Base-by-base conservation (phyloP, 2,797 vertebrate species). In the Nasua narica region DNA sequence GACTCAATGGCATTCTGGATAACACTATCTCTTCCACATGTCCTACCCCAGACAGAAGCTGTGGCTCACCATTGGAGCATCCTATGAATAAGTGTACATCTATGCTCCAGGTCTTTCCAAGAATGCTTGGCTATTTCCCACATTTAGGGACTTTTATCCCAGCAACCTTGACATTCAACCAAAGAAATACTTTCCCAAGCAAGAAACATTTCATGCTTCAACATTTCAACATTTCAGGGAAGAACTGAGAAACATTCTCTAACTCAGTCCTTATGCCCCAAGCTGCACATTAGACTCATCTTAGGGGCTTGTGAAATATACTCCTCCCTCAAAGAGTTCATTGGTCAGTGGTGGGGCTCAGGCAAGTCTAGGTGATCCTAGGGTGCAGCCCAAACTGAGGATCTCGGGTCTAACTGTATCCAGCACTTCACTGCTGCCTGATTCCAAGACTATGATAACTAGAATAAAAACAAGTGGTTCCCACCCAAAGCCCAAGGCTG, bases 131-230 rank as follows among this genome's bases (percentile, higher is more conserved):
- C 60, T 93, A 5, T 83, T 96, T 91, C 91, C 58, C 60, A 86
- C 35, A 76, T 48, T 93, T 93, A 48, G 81, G 95, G 37, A 82
- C 43, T 74, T 96, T 90, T 15, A 85, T 82, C 25, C 43, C 52
- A 86, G 37, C 54, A 72, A 62, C 50, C 14, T 90, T 82, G 54
- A 82, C 62, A 76, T 65, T 95, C 58, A 91, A 72, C 25, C 21
- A 91, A 89, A 91, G 37, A 91, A 83, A 87, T 46, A 69, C 19
- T 92, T 90, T 93, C 60, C 54, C 40, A 90, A 74, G 54, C 58
- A 87, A 88, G 76, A 96, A 94, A 62, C 16, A 96, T 92, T 92
- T 85, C 54, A 82, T n/a, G n/a, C n/a, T n/a, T n/a, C n/a, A n/a
- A n/a, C n/a, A n/a, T n/a, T n/a, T n/a, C n/a, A n/a, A n/a, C n/a